Evolutionary conservation across 2,888 invertebrate species (phyloP), one percentile per base, ranked within the genome.

Genomic region (Yponomeuta plumbellus): DNA sequence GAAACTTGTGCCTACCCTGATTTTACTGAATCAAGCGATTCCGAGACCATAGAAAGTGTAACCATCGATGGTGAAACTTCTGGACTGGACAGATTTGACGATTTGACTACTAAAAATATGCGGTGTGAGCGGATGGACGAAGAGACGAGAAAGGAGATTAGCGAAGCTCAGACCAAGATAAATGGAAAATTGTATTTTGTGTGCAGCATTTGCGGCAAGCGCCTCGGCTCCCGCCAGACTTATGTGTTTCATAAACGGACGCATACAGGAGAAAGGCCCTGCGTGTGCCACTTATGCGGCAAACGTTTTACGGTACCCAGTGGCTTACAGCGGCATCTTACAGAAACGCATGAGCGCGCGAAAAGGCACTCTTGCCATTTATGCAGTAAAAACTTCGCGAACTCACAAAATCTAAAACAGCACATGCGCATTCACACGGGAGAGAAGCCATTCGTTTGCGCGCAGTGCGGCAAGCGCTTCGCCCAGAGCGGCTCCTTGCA

Each of bases 221-320:
- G 88, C 69, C 80, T 94, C 26, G 92, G 92, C 72, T 93, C 94
- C 0, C 83, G 93, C 4, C 93, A 94, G 77, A 93, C 94, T 0
- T 94, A 92, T 74, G 80, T 92, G 61, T 93, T 92, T 85, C 94
- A 94, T 75, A 85, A 88, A 75, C 86, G 94, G 17, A 94, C 94
- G 67, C 94, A 94, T 76, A 93, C 94, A 10, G 94, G 94, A 2
- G 94, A 94, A 80, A 86, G 93, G 63, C 93, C 94, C 1, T 94
- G 92, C 79, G 92, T 93, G 68, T 94, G 94, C 74, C 94, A 94
- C 77, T 75, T 93, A 22, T 94, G 94, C 77, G 94, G 94, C 2
- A 94, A 93, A 72, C 92, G 92, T 75, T 94, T 94, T 80, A 87
- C 94, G 23, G 92, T 94, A n/a, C 93, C 93, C 20, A 92, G 92